A percentile compares a stretch with the other conserved stretches of the same genome.
Conservation (phyloP, 2,113 vertebrate species). For the Apeltes quadracus region DNA sequence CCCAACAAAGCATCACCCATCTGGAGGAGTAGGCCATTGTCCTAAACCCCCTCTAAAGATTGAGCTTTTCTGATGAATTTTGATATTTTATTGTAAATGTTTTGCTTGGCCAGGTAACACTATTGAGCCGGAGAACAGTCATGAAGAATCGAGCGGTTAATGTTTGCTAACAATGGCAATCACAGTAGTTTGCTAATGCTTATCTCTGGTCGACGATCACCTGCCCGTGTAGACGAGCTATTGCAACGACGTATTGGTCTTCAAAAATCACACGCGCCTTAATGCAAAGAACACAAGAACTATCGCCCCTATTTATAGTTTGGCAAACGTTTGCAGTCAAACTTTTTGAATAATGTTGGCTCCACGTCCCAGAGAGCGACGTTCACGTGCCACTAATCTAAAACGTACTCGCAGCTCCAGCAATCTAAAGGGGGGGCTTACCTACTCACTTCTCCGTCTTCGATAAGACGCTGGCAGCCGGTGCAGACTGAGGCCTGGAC, state of each 20-base stretch:
- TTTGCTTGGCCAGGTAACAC: background rate
- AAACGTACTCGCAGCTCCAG: conserved; percentile 27
- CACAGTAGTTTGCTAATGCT: background rate
- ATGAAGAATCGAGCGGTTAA: background rate
- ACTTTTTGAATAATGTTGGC: background rate
- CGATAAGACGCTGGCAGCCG: conserved; percentile 51
- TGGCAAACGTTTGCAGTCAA: background rate
- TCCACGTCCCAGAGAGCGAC: background rate
- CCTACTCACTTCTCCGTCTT: conserved; percentile 46
- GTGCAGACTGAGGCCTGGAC: conserved; percentile 42
- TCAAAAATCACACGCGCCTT: background rate
- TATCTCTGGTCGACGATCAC: background rate
- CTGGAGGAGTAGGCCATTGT: background rate
- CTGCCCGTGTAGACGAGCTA: background rate
- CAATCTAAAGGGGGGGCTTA: conserved; percentile 23
- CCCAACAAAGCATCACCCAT: background rate
- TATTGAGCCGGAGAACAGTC: background rate
- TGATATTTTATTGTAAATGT: background rate
- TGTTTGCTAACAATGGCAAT: background rate
- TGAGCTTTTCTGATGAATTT: background rate
- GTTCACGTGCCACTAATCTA: conserved; percentile 1
- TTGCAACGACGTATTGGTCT: background rate
- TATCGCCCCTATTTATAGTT: no score
- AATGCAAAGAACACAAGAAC: background rate
- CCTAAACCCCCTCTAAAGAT: background rate